Evolutionary conservation across 2,797 vertebrate genomes (phyloP).

Genomic region (Decapterus maruadsi): DNA sequence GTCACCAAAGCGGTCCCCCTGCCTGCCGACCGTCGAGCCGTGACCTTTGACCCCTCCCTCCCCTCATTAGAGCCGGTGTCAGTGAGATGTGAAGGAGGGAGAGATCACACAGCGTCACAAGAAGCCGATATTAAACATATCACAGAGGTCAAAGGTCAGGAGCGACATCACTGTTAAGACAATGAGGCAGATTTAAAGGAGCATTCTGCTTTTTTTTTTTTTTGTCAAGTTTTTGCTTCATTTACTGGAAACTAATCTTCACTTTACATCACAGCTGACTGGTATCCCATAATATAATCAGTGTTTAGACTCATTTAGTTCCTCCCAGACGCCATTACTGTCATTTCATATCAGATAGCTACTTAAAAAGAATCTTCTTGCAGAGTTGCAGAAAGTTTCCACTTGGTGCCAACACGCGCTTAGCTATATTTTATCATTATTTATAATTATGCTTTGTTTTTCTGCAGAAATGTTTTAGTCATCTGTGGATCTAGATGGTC

Average conservation of each 20-base stretch:
- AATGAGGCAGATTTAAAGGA: slow-evolving; percentile 18
- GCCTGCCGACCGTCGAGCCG: no score
- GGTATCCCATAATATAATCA: background rate
- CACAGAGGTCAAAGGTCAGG: slow-evolving; percentile 44
- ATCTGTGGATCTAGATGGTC: slow-evolving; percentile 23
- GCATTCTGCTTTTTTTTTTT: background rate
- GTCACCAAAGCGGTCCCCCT: no score
- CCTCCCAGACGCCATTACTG: slow-evolving; percentile 26
- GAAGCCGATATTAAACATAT: slow-evolving; percentile 16
- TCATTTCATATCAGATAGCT: background rate
- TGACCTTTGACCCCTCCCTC: background rate
- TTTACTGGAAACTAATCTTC: background rate
- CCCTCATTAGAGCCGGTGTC: slow-evolving; percentile 67
- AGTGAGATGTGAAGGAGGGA: slow-evolving; percentile 25
- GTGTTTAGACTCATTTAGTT: slow-evolving; percentile 12
- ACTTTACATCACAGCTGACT: slow-evolving; percentile 4
- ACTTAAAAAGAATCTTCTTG: background rate
- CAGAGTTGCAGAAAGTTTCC: background rate
- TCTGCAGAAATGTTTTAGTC: slow-evolving; percentile 11
- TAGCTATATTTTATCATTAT: background rate
- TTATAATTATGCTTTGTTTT: slow-evolving; percentile 27
- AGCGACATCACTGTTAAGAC: no score
- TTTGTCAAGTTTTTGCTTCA: slow-evolving; percentile 17
- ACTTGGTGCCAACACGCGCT: background rate
- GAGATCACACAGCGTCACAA: slow-evolving; percentile 26